Evolutionary conservation across 2,888 invertebrate genomes (phyloP).

Genomic region (Lysandra bellargus): DNA sequence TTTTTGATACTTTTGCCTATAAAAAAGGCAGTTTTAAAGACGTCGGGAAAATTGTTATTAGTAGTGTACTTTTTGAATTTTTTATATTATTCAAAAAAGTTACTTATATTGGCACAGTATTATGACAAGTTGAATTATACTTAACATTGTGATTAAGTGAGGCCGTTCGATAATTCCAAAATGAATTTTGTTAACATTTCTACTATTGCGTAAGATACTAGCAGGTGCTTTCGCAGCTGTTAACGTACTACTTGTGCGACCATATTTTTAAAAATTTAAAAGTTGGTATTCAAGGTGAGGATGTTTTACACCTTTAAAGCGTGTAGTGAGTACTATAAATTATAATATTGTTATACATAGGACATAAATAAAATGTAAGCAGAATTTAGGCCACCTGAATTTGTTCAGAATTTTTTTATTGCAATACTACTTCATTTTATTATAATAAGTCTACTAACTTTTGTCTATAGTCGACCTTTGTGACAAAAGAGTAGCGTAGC

Average conservation of each 20-base stretch:
- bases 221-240: not conserved
- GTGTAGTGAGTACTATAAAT: too few species aligned
- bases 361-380: too few species aligned
- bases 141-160: too few species aligned
- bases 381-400: too few species aligned
- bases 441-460: too few species aligned
- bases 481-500: not conserved
- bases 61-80: not conserved
- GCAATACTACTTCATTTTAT: too few species aligned
- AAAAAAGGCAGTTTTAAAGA: not conserved
- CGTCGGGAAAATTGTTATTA: not conserved
- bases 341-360: too few species aligned
- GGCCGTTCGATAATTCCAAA: too few species aligned
- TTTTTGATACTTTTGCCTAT: slow-evolving; percentile 26
- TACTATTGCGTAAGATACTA: not conserved
- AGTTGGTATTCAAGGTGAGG: not conserved
- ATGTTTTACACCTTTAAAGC: not conserved
- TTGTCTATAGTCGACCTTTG: too few species aligned
- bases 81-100: not conserved
- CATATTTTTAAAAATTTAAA: not conserved
- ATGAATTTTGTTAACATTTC: not conserved
- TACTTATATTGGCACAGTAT: too few species aligned
- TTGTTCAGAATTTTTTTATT: too few species aligned
- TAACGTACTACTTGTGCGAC: not conserved
- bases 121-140: too few species aligned